These are phyloP conservation scores for Zygaena filipendulae DNA, from an alignment of 2,888 invertebrate species.

Conservation along the genomic window DNA sequence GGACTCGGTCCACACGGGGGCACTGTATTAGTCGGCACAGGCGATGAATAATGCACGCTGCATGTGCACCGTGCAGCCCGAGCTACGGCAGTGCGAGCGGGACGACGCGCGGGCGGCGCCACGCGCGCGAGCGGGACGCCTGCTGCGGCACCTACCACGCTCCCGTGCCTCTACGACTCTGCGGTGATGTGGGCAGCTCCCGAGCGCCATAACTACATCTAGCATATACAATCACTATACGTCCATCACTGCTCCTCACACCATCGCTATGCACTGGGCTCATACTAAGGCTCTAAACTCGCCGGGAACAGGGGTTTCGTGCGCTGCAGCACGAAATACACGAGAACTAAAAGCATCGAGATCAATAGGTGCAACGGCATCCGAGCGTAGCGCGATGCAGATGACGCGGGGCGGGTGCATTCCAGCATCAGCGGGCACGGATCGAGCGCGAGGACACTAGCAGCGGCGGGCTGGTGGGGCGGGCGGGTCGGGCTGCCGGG, in stretches of 20 bases:
- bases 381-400: slow-evolving; percentile 15
- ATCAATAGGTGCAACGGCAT: slow-evolving; percentile 11
- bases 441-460: slow-evolving; percentile 11
- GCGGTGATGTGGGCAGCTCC: slow-evolving; percentile 14
- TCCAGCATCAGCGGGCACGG: slow-evolving; percentile 14
- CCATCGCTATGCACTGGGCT: slow-evolving; percentile 20
- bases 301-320: slow-evolving; percentile 1
- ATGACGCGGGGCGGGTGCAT: slow-evolving; percentile 18
- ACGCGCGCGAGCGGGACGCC: slow-evolving; percentile 36
- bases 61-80: slow-evolving; percentile 41
- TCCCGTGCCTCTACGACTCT: slow-evolving; percentile 15
- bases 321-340: no score
- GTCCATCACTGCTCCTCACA: slow-evolving; percentile 9
- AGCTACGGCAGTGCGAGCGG: slow-evolving; percentile 35
- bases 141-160: slow-evolving; percentile 41
- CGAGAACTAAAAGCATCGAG: slow-evolving; percentile 15
- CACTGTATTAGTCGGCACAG: slow-evolving; percentile 26
- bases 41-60: slow-evolving; percentile 41
- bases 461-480: slow-evolving; percentile 10
- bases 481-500: slow-evolving; percentile 16
- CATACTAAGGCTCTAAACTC: no score
- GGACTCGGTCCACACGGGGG: slow-evolving; percentile 18
- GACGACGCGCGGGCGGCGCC: slow-evolving; percentile 20
- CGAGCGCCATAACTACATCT: slow-evolving; percentile 15
- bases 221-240: slow-evolving; percentile 7